Conservation (phyloP, 2,888 invertebrate genomes). For the Platypus cylindrus region DNA sequence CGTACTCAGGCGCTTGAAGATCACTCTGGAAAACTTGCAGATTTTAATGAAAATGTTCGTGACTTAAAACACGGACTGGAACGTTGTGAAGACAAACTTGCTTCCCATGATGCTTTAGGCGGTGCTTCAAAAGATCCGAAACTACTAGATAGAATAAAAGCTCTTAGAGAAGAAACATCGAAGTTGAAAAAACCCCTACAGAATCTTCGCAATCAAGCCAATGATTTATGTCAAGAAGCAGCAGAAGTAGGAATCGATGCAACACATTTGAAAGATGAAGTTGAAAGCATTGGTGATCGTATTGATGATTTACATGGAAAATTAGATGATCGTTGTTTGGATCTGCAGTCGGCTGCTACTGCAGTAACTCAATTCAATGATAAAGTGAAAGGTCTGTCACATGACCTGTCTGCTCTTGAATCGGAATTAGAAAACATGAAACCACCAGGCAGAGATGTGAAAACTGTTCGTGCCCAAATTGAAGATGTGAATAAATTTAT, state of each 20-base stretch:
- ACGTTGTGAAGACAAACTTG: conserved; percentile 77
- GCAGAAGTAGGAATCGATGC: conserved; percentile 66
- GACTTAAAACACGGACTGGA: conserved; percentile 76
- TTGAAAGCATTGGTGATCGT: conserved; percentile 61
- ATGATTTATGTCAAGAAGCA: conserved; percentile 65
- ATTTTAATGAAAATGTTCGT: conserved; percentile 72
- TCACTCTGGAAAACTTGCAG: conserved; percentile 65
- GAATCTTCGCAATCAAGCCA: conserved; percentile 44
- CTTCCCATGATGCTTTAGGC: conserved; percentile 59
- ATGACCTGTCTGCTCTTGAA: conserved; percentile 69
- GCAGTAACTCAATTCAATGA: conserved; percentile 82
- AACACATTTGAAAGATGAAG: conserved; percentile 63
- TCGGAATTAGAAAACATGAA: conserved; percentile 73
- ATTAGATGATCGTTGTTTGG: conserved; percentile 65
- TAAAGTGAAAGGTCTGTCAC: conserved; percentile 64
- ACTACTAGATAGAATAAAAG: conserved; percentile 72
- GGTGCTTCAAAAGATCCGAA: conserved; percentile 71
- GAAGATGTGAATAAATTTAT: conserved; percentile 62
- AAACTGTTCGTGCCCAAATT: conserved; percentile 68
- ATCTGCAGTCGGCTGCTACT: conserved; percentile 73
- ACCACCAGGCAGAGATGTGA: conserved; percentile 78
- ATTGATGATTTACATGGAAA: conserved; percentile 64
- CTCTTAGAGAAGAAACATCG: conserved; percentile 67
- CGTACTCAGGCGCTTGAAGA: conserved; percentile 73
- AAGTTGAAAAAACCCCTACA: conserved; percentile 64